Evolutionary conservation across 2,888 invertebrate species (phyloP), one percentile per base, ranked within the genome.

Genomic region (Tetragonula carbonaria): DNA sequence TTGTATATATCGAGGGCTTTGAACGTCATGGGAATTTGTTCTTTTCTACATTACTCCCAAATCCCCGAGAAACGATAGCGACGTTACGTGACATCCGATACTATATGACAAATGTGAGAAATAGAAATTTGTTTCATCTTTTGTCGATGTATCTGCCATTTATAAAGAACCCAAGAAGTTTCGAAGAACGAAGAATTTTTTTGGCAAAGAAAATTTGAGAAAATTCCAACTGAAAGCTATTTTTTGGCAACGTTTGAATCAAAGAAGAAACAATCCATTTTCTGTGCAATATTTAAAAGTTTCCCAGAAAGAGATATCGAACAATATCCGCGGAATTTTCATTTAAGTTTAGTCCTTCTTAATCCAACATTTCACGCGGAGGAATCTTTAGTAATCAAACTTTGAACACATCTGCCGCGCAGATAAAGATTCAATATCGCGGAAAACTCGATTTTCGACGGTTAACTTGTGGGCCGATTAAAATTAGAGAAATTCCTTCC

Each of bases 401-500:
- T 74, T 65, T 33, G 65, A 65, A 53, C 65, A 53, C 65, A 53
- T 74, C 4, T 11, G 65, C 38, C 74, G n/a, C 11, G n/a, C 53
- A 74, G 28, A 33, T 33, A 3, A 33, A 65, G 53, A 65, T 38
- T 33, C 65, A 65, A 8, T 11, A 38, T 18, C 74, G 53, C 8
- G 38, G 53, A 38, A 74, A 65, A 74, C 53, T 65, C 23, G 65
- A 74, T n/a, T 55, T 18, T 38, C 33, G 13, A 8, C 33, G 11
- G 21, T 21, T 53, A 38, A 18, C 65, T 18, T n/a, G 5, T n/a
- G 65, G 74, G 38, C 65, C 23, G 65, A 50, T 74, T 65, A 65
- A 53, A 65, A 74, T 74, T 38, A 45, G 8, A 65, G 28, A 63
- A 74, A 63, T 50, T 74, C 38, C 65, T 65, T 33, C 65, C 53